Evolutionary conservation across 1,140 invertebrate species (phyloP).

Genomic region (Fopius arisanus): DNA sequence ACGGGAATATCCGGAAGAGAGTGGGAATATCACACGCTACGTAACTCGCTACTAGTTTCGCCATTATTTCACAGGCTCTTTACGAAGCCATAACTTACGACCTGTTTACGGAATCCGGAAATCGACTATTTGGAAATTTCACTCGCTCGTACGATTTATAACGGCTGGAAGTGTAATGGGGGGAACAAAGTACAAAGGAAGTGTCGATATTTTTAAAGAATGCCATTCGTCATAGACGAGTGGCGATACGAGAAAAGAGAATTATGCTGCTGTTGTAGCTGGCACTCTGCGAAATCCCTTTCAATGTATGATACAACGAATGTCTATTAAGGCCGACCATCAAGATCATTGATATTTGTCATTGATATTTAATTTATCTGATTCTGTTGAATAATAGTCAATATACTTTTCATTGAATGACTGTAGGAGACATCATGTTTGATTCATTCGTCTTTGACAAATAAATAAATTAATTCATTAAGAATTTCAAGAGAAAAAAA

Average conservation of each 20-base stretch:
- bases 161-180: not conserved
- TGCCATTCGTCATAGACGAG: not conserved
- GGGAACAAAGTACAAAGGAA: not conserved
- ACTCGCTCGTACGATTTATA: not conserved
- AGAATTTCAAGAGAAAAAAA: too few relatives aligned
- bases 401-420: too few relatives aligned
- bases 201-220: not conserved
- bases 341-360: too few relatives aligned
- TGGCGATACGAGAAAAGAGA: not conserved
- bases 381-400: too few relatives aligned
- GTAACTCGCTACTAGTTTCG: not conserved
- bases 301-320: too few relatives aligned
- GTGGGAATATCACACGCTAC: not conserved
- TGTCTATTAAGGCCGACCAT: too few relatives aligned
- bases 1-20: not conserved
- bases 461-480: too few relatives aligned
- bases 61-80: not conserved
- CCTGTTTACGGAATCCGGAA: constrained; percentile 22
- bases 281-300: too few relatives aligned
- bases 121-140: constrained; percentile 20
- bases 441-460: too few relatives aligned
- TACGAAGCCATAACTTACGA: constrained; percentile 17
- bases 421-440: too few relatives aligned
- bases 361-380: too few relatives aligned
- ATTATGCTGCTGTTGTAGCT: too few relatives aligned